Base-by-base conservation (phyloP, 2,888 invertebrate species). In the Digitonthophagus gazella region DNA sequence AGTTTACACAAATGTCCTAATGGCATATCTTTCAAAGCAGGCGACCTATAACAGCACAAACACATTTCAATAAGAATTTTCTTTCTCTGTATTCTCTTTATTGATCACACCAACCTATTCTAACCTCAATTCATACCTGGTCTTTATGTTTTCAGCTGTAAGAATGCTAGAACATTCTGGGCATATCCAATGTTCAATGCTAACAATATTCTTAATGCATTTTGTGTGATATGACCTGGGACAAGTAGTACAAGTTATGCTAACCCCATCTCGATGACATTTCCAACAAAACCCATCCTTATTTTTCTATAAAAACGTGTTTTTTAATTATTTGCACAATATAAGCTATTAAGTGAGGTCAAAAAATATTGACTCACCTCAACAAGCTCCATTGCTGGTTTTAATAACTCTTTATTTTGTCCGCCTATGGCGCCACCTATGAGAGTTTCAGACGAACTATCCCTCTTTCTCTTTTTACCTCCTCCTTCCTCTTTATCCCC, bases 211-310 rank as follows among this genome's bases (percentile, higher is more conserved):
- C 69, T 84, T 86, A 6, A 92, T 86, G 82, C 97, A 97, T 79
- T 89, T 91, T 11, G 85, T 85, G 83, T 97, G 97, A 84, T 89
- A 97, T 0, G 92, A 90, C 19, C 97, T 86, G 1, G 93, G 92
- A 81, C 97, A 97, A 15, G 91, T 90, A 22, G 91, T 91, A 81
- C 97, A 97, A 4, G 86, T 84, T 76, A 89, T 82, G 14, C 87
- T 88, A 0, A 85, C 84, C 1, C 86, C 85, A 61, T 90, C 90
- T 78, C 90, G 90, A 78, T 96, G 95, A 78, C 97, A 97, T 72
- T 93, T 85, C 96, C 97, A 98, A 82, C 97, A 98, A 81, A 91
- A 97, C 14, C 88, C 85, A 81, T 96, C 95, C 78, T 86, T 85
- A 18, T 86, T 84, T 57, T 77, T 77, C 86, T 87, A 67, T 6